Percentiles rank a stretch among this genome's conserved stretches.
These are phyloP conservation scores for Drosophila helvetica DNA, from an alignment of 2,888 invertebrate species.

Conservation along the genomic window DNA sequence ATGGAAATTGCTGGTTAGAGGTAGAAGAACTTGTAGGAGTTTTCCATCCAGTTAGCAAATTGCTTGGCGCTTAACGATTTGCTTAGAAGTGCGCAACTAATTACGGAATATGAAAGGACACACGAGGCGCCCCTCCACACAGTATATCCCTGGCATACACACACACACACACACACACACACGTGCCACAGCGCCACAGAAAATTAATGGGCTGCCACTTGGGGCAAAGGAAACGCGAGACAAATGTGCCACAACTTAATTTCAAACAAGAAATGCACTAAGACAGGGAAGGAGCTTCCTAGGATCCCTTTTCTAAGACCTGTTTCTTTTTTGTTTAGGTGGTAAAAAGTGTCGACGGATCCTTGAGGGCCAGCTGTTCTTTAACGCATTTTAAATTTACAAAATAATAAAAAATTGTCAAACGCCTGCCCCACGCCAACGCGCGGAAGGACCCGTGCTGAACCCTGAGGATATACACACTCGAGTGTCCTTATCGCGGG, in stretches of 20 bases:
- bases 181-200: constrained; percentile 48
- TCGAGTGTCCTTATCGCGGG: constrained; percentile 53
- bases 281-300: background rate
- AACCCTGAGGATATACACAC: background rate
- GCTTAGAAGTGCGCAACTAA: constrained; percentile 43
- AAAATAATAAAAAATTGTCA: constrained; percentile 65
- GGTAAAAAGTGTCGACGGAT: constrained; percentile 68
- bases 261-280: constrained; percentile 29
- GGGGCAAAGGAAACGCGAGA: constrained; percentile 25
- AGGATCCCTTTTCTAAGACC: constrained; percentile 40
- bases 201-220: constrained; percentile 68
- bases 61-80: constrained; percentile 29
- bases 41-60: constrained; percentile 35
- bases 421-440: constrained; percentile 67
- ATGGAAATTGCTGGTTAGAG: background rate
- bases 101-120: constrained; percentile 42
- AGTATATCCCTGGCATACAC: constrained; percentile 5
- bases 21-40: constrained; percentile 18
- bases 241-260: constrained; percentile 44
- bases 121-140: constrained; percentile 10
- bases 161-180: constrained; percentile 10
- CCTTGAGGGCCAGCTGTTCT: constrained; percentile 49
- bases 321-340: background rate
- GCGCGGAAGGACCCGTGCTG: constrained; percentile 4
- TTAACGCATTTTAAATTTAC: constrained; percentile 66